Evolutionary conservation across 30 jellyfish, hydroid and myxozoan species (phyloP).

Genomic region (Nemopilema nomurai): DNA sequence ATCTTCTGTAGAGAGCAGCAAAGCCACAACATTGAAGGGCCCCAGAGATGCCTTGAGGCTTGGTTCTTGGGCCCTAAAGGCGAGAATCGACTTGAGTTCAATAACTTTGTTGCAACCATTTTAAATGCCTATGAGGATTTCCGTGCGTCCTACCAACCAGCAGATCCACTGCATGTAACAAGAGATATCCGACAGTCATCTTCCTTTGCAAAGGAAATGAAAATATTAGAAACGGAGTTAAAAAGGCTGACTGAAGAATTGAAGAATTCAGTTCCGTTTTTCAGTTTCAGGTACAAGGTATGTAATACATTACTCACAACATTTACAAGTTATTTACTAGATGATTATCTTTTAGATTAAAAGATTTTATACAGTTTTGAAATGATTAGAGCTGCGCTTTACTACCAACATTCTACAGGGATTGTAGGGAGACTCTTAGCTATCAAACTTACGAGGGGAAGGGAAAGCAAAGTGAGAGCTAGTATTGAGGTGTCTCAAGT

Average conservation of each 20-base stretch:
- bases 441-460: too few relatives aligned
- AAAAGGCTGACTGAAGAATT: slow-evolving; percentile 23
- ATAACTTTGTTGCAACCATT: slow-evolving; percentile 10
- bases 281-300: slow-evolving; percentile 67
- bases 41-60: slow-evolving; percentile 58
- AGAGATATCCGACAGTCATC: slow-evolving; percentile 38
- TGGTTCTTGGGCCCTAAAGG: slow-evolving; percentile 85
- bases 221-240: slow-evolving; percentile 33
- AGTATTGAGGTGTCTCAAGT: too few relatives aligned
- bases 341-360: not conserved
- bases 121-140: slow-evolving; percentile 49
- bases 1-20: not conserved
- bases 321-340: not conserved
- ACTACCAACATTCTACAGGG: too few relatives aligned
- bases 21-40: not conserved
- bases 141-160: slow-evolving; percentile 53
- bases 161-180: slow-evolving; percentile 58
- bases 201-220: slow-evolving; percentile 19
- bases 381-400: too few relatives aligned
- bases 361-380: not conserved
- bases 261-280: slow-evolving; percentile 59
- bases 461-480: too few relatives aligned
- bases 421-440: too few relatives aligned
- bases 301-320: not conserved
- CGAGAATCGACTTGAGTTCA: slow-evolving; percentile 59